Conservation (phyloP, 2,888 invertebrate species). For the Pycnomerus fuliginosus region DNA sequence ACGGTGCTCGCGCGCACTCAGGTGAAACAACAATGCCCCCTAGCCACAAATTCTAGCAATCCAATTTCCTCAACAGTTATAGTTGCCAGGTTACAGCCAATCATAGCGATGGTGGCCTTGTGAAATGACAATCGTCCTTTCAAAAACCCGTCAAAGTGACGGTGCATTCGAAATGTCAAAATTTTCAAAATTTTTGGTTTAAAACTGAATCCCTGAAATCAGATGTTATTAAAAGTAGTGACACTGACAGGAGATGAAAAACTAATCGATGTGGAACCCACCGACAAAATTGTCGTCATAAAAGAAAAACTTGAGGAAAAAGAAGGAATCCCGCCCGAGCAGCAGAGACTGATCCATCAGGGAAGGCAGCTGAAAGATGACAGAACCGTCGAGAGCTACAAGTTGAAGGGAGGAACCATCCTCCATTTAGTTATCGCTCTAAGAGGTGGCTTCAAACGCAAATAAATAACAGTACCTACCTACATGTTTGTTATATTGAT, state of each 20-base stretch:
- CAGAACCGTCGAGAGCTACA: slow-evolving; percentile 46
- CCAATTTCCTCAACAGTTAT: too few species aligned
- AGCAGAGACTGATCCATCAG: slow-evolving; percentile 47
- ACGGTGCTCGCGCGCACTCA: too few species aligned
- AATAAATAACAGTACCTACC: too few species aligned
- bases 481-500: slow-evolving; percentile 69
- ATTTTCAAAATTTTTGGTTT: too few species aligned
- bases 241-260: slow-evolving; percentile 49
- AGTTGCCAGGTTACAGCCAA: too few species aligned
- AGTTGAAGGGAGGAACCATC: slow-evolving; percentile 45
- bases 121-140: too few species aligned
- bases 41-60: too few species aligned
- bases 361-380: slow-evolving; percentile 50
- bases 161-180: too few species aligned
- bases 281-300: slow-evolving; percentile 44
- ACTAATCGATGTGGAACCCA: slow-evolving; percentile 46
- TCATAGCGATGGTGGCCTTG: too few species aligned
- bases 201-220: too few species aligned
- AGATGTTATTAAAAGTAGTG: slow-evolving; percentile 43
- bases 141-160: too few species aligned
- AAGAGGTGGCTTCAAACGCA: slow-evolving; percentile 46
- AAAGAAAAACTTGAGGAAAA: slow-evolving; percentile 50
- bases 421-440: slow-evolving; percentile 49
- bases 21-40: too few species aligned
- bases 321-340: slow-evolving; percentile 49